These are phyloP conservation scores for Gopherus evgoodei DNA, from an alignment of 2,113 vertebrate genomes.

Conservation along the genomic window DNA sequence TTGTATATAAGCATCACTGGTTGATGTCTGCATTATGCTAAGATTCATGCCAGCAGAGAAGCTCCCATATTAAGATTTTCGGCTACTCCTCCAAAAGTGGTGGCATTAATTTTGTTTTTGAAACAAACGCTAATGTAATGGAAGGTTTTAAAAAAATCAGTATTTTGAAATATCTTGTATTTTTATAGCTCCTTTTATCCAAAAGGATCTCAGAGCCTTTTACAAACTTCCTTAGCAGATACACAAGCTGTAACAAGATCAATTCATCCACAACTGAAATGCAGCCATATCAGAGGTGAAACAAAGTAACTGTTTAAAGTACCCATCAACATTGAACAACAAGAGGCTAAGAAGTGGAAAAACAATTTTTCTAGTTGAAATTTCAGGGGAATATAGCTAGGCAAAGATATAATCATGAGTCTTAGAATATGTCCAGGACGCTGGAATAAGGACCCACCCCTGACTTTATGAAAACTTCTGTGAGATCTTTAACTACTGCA, in stretches of 20 bases:
- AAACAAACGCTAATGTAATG: neutral
- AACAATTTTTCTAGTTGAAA: neutral
- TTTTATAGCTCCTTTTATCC: neutral
- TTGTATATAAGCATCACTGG: neutral
- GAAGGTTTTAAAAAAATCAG: neutral
- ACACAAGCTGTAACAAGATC: neutral
- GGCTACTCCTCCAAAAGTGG: neutral
- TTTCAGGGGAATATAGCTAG: neutral
- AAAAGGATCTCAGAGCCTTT: neutral
- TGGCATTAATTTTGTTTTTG: neutral
- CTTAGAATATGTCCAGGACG: neutral
- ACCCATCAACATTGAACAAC: neutral
- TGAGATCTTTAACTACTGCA: neutral
- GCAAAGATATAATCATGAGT: neutral
- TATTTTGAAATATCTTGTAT: neutral
- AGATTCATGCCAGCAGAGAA: neutral
- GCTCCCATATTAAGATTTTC: neutral
- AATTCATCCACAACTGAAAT: constrained; percentile 10
- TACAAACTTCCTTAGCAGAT: neutral
- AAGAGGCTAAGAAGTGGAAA: neutral
- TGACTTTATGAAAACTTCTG: neutral
- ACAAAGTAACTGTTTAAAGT: neutral
- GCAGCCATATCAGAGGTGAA: neutral
- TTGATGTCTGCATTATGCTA: neutral
- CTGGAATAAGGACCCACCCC: neutral